Percentiles rank a stretch among this genome's conserved stretches.
Conservation (phyloP, 2,113 vertebrate species). For the Trachemys scripta region DNA sequence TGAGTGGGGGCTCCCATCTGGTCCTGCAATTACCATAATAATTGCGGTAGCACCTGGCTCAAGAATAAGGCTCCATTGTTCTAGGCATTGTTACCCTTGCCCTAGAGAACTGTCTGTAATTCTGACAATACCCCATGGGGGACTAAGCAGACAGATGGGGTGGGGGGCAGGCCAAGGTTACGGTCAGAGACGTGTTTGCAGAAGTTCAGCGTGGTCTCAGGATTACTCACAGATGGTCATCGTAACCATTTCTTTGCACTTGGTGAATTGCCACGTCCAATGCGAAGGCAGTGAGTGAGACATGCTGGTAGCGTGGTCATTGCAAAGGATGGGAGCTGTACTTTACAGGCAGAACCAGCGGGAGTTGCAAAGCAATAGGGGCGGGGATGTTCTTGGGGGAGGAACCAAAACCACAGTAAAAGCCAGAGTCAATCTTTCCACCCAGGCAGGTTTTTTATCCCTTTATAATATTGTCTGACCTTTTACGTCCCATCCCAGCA, state of each 20-base stretch:
- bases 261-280: neutral
- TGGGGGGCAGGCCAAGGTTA: neutral
- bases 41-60: too few relatives aligned
- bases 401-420: neutral
- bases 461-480: neutral
- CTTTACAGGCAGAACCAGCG: neutral
- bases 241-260: neutral
- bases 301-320: neutral
- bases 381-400: neutral
- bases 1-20: neutral
- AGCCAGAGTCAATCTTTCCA: neutral
- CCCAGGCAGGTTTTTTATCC: neutral
- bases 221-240: neutral
- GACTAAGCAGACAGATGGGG: neutral
- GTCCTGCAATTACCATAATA: neutral
- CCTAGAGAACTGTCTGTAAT: neutral
- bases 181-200: neutral
- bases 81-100: neutral
- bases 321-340: neutral
- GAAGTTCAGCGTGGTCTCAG: neutral
- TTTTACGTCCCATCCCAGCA: neutral
- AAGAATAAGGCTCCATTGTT: neutral
- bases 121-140: neutral
- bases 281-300: neutral
- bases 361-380: fast-evolving